A percentile compares a stretch with the other conserved stretches of the same genome.
These are phyloP conservation scores for fruit fly (Drosophila melanogaster) DNA, from an alignment of 1,140 invertebrate species.

Conservation along the genomic window DNA sequence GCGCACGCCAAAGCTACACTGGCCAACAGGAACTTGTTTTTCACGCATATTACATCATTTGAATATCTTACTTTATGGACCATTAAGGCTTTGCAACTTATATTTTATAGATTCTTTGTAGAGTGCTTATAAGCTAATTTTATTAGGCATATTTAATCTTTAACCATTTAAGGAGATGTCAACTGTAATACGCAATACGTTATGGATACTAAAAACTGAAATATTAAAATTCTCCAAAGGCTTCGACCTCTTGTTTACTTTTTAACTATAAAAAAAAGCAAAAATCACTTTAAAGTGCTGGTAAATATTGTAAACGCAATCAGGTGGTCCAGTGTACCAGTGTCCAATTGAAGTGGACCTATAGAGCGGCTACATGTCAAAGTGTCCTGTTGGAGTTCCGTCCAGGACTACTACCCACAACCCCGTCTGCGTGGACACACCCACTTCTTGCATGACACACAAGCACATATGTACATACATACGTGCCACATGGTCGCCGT, in stretches of 20 bases:
- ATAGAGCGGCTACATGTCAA: constrained; percentile 9
- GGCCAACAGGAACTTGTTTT: constrained; percentile 4
- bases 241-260: neutral
- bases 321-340: constrained; percentile 17
- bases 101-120: too few species aligned
- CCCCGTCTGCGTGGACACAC: constrained; percentile 26
- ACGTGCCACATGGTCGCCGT: neutral
- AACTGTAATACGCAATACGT: neutral
- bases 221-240: too few species aligned
- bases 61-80: neutral
- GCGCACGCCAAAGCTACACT: constrained; percentile 21
- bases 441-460: constrained; percentile 51
- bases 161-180: neutral
- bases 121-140: too few species aligned
- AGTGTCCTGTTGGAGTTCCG: constrained; percentile 29
- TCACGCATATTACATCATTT: neutral
- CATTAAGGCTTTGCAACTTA: too few species aligned
- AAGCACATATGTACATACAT: too few species aligned
- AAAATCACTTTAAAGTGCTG: neutral
- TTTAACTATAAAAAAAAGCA: neutral
- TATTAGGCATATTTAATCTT: too few species aligned
- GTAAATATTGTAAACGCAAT: neutral
- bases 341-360: constrained; percentile 8
- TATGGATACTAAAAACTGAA: neutral
- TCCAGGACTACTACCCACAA: neutral